phyloP scores from a whole-genome alignment of 2,113 vertebrate genomes.

The Lipotes vexillifer region DNA sequence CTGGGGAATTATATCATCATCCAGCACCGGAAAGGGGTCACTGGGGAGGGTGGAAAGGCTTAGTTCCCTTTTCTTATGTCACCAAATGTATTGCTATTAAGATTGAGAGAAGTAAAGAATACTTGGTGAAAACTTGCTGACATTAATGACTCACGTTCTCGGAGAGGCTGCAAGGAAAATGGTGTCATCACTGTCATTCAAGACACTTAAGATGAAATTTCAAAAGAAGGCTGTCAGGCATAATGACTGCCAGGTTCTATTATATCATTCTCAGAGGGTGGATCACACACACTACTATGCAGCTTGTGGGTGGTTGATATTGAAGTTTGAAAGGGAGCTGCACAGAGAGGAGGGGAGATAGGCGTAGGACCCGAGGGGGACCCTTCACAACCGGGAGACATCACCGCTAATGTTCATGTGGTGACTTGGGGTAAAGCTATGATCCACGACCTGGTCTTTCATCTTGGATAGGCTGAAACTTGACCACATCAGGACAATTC shows the following conservation, averaged over 20 bases:
- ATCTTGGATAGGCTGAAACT: neutral
- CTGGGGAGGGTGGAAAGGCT: neutral
- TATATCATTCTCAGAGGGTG: slow-evolving; percentile 27
- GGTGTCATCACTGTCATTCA: slow-evolving; percentile 67
- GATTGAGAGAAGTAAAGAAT: slow-evolving; percentile 39
- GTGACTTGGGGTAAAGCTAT: neutral
- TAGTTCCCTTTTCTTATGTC: slow-evolving; percentile 16
- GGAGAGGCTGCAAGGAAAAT: slow-evolving; percentile 45
- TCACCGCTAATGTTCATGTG: neutral
- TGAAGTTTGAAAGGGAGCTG: slow-evolving; percentile 33
- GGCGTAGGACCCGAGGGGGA: neutral
- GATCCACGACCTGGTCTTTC: neutral
- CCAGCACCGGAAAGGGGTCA: neutral
- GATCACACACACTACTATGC: slow-evolving; percentile 42
- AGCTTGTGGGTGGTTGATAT: slow-evolving; percentile 22
- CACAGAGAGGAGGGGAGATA: neutral
- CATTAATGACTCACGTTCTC: slow-evolving; percentile 66
- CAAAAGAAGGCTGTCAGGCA: slow-evolving; percentile 63
- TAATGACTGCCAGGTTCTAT: slow-evolving; percentile 55
- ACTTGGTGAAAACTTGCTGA: slow-evolving; percentile 64
- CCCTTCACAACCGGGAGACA: neutral
- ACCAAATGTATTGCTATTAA: slow-evolving; percentile 35
- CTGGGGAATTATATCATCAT: neutral
- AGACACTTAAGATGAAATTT: slow-evolving; percentile 53
- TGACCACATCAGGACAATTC: neutral